A percentile compares a stretch with the other conserved stretches of the same genome.
These are phyloP conservation scores for Bothrops jararaca DNA, from an alignment of 2,113 vertebrate species.

Conservation along the genomic window DNA sequence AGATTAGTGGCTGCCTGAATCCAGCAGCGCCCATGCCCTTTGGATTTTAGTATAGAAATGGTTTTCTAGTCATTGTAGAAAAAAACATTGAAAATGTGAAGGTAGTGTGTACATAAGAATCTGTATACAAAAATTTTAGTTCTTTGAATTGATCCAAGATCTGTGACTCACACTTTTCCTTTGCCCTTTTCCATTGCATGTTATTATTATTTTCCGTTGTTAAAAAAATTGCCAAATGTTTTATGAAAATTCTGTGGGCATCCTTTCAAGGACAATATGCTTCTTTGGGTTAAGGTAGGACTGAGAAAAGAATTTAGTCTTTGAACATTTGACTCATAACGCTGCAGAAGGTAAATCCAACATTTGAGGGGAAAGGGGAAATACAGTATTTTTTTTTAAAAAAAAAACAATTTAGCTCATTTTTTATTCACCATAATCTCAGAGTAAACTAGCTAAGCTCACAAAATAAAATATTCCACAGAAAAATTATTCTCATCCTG, in stretches of 20 bases:
- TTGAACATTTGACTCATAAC: background rate
- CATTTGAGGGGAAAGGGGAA: background rate
- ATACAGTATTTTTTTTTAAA: background rate
- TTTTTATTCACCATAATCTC: background rate
- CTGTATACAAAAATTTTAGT: background rate
- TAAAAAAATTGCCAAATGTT: background rate
- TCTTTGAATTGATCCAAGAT: background rate
- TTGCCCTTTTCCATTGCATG: background rate
- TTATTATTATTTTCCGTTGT: background rate
- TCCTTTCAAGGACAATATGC: background rate
- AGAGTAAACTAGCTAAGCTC: background rate
- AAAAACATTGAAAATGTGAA: background rate
- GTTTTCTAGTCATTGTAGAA: background rate
- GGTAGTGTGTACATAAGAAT: background rate
- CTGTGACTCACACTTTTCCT: background rate
- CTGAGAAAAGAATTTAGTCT: background rate
- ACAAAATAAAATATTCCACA: background rate
- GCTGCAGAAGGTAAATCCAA: background rate
- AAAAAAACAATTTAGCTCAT: background rate
- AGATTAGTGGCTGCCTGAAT: conserved; percentile 5
- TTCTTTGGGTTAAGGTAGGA: background rate
- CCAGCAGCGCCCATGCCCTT: background rate
- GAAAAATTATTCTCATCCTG: background rate
- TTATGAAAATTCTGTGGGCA: background rate
- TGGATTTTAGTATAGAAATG: background rate